phyloP scores from a whole-genome alignment of 2,797 vertebrate genomes.

The Balearica regulorum region DNA sequence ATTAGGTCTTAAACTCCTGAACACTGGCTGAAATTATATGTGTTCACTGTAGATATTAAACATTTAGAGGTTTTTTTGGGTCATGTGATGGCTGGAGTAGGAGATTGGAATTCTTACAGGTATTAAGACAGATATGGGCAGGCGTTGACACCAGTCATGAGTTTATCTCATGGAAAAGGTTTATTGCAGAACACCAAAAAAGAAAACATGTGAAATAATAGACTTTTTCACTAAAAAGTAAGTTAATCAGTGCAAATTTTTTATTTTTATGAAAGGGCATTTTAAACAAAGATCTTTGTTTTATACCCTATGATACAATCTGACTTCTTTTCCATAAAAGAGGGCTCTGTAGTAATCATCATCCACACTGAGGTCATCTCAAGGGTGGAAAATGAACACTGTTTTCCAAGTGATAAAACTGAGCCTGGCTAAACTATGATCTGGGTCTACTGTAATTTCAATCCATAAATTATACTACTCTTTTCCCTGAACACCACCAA shows the following conservation, averaged over 20 bases:
- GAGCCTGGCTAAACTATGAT: background rate
- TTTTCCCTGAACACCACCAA: background rate
- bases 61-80: background rate
- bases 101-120: slow-evolving; percentile 69
- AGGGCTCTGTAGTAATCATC: background rate
- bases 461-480: accelerated
- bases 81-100: slow-evolving; percentile 55
- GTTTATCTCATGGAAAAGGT: slow-evolving; percentile 67
- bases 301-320: background rate
- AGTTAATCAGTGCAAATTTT: background rate
- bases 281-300: background rate
- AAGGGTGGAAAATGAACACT: background rate
- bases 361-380: background rate
- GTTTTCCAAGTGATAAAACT: background rate
- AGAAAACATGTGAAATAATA: background rate
- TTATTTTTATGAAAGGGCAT: background rate
- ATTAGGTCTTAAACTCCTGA: background rate
- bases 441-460: background rate
- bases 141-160: slow-evolving; percentile 67
- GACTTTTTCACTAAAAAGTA: background rate
- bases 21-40: background rate
- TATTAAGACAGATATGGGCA: slow-evolving; percentile 63
- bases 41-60: slow-evolving; percentile 11
- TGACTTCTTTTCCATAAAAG: background rate
- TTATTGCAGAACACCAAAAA: slow-evolving; percentile 38